Evolutionary conservation across 2,797 vertebrate genomes (phyloP), one percentile per base, ranked within the genome.

Genomic region (Enteromius fasciolatus): DNA sequence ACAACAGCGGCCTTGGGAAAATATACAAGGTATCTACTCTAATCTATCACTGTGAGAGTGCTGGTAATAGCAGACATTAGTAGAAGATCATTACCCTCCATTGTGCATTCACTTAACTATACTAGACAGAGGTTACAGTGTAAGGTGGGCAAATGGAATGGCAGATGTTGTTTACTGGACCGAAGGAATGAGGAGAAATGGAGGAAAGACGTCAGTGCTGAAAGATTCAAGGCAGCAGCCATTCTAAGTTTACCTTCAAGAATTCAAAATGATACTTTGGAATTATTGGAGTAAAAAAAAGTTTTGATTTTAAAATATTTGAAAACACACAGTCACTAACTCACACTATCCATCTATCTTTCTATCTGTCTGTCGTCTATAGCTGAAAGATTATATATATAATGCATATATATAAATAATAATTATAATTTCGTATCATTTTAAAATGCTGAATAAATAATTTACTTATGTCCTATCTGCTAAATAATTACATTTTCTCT

Each of bases 41-140:
- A 84, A 87, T 87, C 83, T 85, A 86, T 86, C 87, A 89, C 70
- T 75, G 83, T 64, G 83, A 88, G 82, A 75, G 81, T 84, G 83
- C 75, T 85, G 84, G 84, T 88, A 89, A 89, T 89, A 88, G 85
- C 86, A 87, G 66, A 87, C 87, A 90, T 90, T 90, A 90, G 89
- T 90, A 87, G 85, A 83, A 90, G 89, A 87, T 87, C 87, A 90
- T 90, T 90, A 89, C 87, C 85, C 87, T 84, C 87, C 87, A 83
- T 88, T 87, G 87, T 88, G 86, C 86, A 90, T 88, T 86, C 85
- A 87, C 87, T 87, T 88, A 87, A 88, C 85, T 86, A 89, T 86
- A 87, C 75, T 84, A 86, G 85, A 90, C 81, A 88, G 86, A 87
- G 85, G 87, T 87, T 88, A 87, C 83, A 81, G 72, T 83, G 82